These are phyloP conservation scores for Acipenser transmontanus DNA, from an alignment of 2,797 vertebrate species.

Conservation along the genomic window DNA sequence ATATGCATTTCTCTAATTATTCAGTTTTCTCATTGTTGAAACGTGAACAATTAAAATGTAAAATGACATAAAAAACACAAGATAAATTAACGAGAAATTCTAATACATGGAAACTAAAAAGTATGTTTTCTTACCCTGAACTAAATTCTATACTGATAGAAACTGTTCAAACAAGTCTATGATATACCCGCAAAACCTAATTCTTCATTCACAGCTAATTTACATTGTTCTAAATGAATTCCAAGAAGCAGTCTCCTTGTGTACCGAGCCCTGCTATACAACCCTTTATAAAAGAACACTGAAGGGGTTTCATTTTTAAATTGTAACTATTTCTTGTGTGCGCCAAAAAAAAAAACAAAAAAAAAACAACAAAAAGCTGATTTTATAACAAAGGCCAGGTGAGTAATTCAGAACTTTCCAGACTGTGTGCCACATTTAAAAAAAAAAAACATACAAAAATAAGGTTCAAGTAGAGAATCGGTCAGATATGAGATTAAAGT, in stretches of 20 bases:
- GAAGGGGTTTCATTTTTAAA: slow-evolving; percentile 2
- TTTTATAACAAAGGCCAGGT: neutral
- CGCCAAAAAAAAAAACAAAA: neutral
- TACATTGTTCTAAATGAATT: slow-evolving; percentile 10
- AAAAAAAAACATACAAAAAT: too few species aligned
- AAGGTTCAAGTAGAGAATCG: too few species aligned
- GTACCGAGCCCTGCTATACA: slow-evolving; percentile 1
- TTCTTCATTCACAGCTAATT: slow-evolving; percentile 12
- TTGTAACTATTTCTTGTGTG: neutral
- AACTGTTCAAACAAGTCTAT: slow-evolving; percentile 11
- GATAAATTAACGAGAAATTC: neutral
- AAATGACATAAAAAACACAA: neutral
- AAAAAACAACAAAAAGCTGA: too few species aligned
- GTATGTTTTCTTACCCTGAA: neutral
- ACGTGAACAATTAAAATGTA: neutral
- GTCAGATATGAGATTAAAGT: too few species aligned
- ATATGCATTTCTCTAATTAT: slow-evolving; percentile 61
- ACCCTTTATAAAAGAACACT: slow-evolving; percentile 19
- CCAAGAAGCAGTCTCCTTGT: slow-evolving; percentile 1
- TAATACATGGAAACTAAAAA: slow-evolving; percentile 8
- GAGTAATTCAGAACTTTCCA: neutral
- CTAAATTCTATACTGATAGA: slow-evolving; percentile 16
- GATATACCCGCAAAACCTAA: slow-evolving; percentile 7
- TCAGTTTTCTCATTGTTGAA: slow-evolving; percentile 12
- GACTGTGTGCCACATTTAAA: too few species aligned